Evolutionary conservation across 2,113 vertebrate genomes (phyloP), one percentile per base, ranked within the genome.

Genomic region (Stegostoma tigrinum): DNA sequence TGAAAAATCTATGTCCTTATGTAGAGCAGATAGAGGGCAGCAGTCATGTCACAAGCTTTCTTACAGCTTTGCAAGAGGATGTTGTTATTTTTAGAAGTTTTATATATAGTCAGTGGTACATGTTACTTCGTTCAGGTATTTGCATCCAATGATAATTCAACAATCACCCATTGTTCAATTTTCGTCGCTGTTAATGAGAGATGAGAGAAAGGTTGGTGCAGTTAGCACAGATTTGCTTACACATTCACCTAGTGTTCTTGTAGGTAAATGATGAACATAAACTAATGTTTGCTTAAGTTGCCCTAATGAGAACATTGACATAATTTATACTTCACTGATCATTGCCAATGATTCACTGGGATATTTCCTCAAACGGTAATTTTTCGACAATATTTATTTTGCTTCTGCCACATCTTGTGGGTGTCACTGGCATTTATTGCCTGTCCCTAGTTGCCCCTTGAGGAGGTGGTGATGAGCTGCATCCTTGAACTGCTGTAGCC

Each of bases 61-160:
- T 14, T 55, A 30, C 38, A 30, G 7, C 52, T 55, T 89, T 89
- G 48, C 48, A 89, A 89, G 86, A 89, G 86, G 86, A 89, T 89
- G 86, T 89, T 89, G 86, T 55, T 89, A 89, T 87, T 87, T 87
- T 87, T 48, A 87, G 42, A 24, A 87, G 23, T 89, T 61, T 61
- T 89, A 89, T 89, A 89, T 89, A 55, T 89, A 89, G 86, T 55
- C 12, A 89, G 86, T 45, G 80, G 80, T 83, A 42, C 38, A 5
- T 83, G n/a, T 83, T 83, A 83, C 38, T 4, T 38, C n/a, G 5
- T 83, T 45, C 23, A 45, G 52, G 48, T 89, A 89, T 89, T 55
- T 55, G 48, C 86, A 89, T 38, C 80, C 7, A 42, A 17, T 52
- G 45, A 30, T 23, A 89, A 87, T 8, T 87, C 45, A 52, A 89